Conservation (phyloP, 1,140 invertebrate genomes). For the Drosophila pachea region DNA sequence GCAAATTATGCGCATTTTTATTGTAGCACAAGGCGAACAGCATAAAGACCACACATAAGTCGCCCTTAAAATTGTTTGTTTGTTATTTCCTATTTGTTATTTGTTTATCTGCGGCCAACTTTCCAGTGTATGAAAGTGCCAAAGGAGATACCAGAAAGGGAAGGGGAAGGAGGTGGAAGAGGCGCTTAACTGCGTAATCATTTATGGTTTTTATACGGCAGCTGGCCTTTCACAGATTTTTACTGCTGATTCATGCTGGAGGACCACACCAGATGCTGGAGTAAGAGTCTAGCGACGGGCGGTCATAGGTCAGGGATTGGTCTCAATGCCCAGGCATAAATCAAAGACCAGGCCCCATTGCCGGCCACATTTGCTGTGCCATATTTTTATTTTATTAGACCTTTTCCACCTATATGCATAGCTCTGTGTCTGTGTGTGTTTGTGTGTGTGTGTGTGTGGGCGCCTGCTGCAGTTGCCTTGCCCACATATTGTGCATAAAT, state of each 20-base stretch:
- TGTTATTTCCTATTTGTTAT: slow-evolving; percentile 39
- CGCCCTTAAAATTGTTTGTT: slow-evolving; percentile 32
- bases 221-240: slow-evolving; percentile 30
- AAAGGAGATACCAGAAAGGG: slow-evolving; percentile 44
- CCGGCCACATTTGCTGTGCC: slow-evolving; percentile 43
- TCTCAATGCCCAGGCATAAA: slow-evolving; percentile 36
- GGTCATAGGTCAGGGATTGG: slow-evolving; percentile 12
- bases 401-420: slow-evolving; percentile 44
- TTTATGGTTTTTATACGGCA: slow-evolving; percentile 39
- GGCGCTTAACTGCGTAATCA: slow-evolving; percentile 36
- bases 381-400: slow-evolving; percentile 73
- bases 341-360: slow-evolving; percentile 26
- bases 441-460: background rate
- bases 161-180: slow-evolving; percentile 17
- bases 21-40: slow-evolving; percentile 29
- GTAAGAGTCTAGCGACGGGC: background rate
- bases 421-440: background rate
- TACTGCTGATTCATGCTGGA: slow-evolving; percentile 43
- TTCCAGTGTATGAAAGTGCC: slow-evolving; percentile 60
- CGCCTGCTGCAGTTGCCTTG: slow-evolving; percentile 24
- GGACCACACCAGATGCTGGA: background rate
- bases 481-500: slow-evolving; percentile 72
- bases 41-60: slow-evolving; percentile 25
- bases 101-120: slow-evolving; percentile 56
- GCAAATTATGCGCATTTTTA: slow-evolving; percentile 75